Conservation (phyloP, 2,113 vertebrate species). For the Azemiops feae region DNA sequence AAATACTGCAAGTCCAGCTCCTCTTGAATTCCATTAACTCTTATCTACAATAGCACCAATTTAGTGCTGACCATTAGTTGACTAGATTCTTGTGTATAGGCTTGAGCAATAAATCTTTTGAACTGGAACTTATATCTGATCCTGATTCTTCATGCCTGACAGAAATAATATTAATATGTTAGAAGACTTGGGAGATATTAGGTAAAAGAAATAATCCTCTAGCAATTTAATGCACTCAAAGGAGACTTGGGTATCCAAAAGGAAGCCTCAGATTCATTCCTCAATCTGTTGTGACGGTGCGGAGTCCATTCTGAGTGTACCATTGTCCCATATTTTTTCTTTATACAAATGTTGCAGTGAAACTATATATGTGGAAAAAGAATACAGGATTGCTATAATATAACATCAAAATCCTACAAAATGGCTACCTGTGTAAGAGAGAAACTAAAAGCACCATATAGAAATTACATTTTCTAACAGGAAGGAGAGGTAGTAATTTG, state of each 20-base stretch:
- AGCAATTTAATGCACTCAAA: neutral
- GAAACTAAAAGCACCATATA: neutral
- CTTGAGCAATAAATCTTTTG: neutral
- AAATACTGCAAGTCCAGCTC: neutral
- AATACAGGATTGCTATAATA: neutral
- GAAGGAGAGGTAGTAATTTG: neutral
- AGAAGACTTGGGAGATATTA: neutral
- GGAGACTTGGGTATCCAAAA: neutral
- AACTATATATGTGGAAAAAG: too few species aligned
- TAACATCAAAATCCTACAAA: neutral
- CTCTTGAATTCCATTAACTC: neutral
- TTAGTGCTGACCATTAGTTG: neutral
- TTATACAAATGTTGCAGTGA: neutral
- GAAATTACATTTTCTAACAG: neutral
- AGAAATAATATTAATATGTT: neutral
- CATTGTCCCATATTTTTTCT: neutral
- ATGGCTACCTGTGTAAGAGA: neutral
- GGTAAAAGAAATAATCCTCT: neutral
- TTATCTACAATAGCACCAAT: neutral
- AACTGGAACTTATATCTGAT: neutral
- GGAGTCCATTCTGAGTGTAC: neutral
- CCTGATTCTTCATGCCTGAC: neutral
- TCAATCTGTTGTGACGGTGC: neutral
- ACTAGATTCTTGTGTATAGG: neutral
- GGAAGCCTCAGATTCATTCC: neutral